A percentile compares a stretch with the other conserved stretches of the same genome.
Evolutionary conservation across 2,888 invertebrate species (phyloP).

Genomic region (Acanthoscelides obtectus): DNA sequence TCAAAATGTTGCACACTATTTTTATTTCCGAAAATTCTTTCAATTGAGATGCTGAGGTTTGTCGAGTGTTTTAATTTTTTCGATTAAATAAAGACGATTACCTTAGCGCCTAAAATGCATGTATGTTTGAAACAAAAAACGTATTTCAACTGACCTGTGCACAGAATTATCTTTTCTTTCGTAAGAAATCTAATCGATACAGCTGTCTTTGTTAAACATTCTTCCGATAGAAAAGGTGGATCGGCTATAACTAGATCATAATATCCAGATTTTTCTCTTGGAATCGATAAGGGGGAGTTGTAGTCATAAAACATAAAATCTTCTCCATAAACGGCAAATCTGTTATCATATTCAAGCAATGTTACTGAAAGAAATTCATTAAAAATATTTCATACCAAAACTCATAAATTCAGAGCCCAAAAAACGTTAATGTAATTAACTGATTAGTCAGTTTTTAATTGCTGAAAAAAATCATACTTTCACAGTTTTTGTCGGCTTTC

Average conservation of each 20-base stretch:
- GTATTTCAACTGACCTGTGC: conserved; percentile 64
- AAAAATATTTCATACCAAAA: not conserved
- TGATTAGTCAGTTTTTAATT: too few relatives aligned
- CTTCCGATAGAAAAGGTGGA: conserved; percentile 92
- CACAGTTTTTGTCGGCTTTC: conserved; percentile 35
- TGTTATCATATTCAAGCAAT: conserved; percentile 71
- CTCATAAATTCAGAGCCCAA: too few relatives aligned
- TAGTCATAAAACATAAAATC: conserved; percentile 88
- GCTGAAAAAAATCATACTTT: too few relatives aligned
- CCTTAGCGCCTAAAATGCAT: too few relatives aligned
- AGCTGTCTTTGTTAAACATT: conserved; percentile 82
- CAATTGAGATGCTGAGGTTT: too few relatives aligned
- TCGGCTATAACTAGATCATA: conserved; percentile 88
- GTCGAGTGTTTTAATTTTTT: too few relatives aligned
- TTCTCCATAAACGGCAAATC: conserved; percentile 73
- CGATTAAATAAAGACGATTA: too few relatives aligned
- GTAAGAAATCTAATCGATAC: conserved; percentile 68
- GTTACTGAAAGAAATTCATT: not conserved
- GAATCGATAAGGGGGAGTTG: conserved; percentile 67
- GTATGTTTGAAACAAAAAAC: too few relatives aligned
- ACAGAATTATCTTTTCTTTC: conserved; percentile 75
- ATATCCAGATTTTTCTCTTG: conserved; percentile 53
- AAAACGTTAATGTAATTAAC: too few relatives aligned
- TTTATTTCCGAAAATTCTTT: too few relatives aligned
- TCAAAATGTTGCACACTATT: too few relatives aligned